A percentile compares a stretch with the other conserved stretches of the same genome.
Conservation (phyloP, 2,113 vertebrate genomes). For the Cygnus atratus region DNA sequence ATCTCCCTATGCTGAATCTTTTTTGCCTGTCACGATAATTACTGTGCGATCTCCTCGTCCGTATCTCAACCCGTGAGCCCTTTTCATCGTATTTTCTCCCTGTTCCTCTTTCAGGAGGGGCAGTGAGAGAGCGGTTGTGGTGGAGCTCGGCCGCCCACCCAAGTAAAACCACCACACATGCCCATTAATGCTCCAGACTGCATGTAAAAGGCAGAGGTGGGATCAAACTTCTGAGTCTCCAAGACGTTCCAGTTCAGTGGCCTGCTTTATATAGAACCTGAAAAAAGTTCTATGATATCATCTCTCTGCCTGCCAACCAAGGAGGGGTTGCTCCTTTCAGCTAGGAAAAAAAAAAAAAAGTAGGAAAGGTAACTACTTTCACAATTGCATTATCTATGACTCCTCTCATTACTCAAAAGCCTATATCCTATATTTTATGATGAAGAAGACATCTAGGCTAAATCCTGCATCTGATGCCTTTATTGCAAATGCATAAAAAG, state of each 20-base stretch:
- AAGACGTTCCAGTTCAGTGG: not conserved
- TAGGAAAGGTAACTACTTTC: not conserved
- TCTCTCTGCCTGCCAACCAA: not conserved
- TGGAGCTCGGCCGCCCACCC: no score
- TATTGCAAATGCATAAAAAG: not conserved
- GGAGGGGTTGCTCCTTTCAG: rapidly evolving
- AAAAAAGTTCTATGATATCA: not conserved
- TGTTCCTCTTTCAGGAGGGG: no score
- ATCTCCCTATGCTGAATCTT: no score
- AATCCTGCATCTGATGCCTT: not conserved
- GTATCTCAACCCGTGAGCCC: no score
- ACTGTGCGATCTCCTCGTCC: no score
- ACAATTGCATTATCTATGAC: not conserved
- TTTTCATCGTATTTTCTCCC: no score
- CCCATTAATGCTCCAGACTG: not conserved
- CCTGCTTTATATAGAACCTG: not conserved
- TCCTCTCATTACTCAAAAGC: rapidly evolving
- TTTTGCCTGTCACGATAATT: no score
- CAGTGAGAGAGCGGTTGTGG: no score
- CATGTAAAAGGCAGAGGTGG: not conserved
- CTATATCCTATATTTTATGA: not conserved
- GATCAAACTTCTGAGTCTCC: not conserved
- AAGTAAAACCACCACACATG: not conserved
- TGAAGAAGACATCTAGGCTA: not conserved
- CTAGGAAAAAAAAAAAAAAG: not conserved